Base-by-base conservation (phyloP, 2,797 vertebrate species). In the Vespertilio murinus region DNA sequence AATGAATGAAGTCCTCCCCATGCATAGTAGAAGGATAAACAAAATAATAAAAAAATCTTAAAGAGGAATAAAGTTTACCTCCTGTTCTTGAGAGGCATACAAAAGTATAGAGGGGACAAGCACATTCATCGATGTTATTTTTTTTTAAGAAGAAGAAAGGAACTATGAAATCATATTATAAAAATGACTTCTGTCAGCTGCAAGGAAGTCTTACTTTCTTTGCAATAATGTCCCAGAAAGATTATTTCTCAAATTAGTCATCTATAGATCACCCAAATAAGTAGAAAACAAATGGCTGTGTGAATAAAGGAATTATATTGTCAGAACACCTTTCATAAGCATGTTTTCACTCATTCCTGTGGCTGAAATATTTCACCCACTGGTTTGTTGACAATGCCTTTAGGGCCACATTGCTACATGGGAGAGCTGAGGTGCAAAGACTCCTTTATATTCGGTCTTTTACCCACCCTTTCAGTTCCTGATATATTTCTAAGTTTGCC, bases 301-400 rank as follows among this genome's bases (percentile, higher is more conserved):
- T 85, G 56, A 81, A 80, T 49, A 28, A 35, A 73, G 7, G 17
- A 54, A 81, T 95, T 93, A 38, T 38, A 52, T 40, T 38, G 69
- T 90, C 42, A 33, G 17, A 83, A 75, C 4, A 65, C 38, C 11
- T 94, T 87, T 91, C 47, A 14, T 77, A 79, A 85, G 52, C 40
- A 90, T 35, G 40, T 77, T 94, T 92, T 87, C 40, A 59, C 35
- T 93, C 52, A 65, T 59, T 87, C 40, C 81, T 71, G 20, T 35
- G 73, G 78, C 65, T 93, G 91, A 94, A 90, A 67, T 25, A 0
- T 80, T 42, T 93, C 79, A 67, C 22, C 35, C 71, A 64, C 86
- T 75, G 69, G 28, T 85, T 89, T 94, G 65, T 56, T 93, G 94
- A 94, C 84, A 83, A 52, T 45, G 52, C 85, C 89, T 86, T 77